A percentile compares a stretch with the other conserved stretches of the same genome.
Evolutionary conservation across 2,888 invertebrate species (phyloP).

Genomic region (Monopis laevigella): DNA sequence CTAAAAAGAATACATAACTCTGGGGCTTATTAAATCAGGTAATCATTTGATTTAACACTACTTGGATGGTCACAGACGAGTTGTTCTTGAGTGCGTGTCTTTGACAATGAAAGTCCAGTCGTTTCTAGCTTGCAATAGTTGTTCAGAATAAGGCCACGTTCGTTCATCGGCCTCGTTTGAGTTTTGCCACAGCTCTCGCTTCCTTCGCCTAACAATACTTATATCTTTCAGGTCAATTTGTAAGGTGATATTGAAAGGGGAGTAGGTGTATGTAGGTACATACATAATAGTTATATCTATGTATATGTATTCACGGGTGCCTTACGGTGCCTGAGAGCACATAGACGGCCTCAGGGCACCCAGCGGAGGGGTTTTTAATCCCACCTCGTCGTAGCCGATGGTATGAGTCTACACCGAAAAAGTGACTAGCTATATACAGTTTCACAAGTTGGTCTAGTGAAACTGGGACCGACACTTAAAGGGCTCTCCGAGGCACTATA

Average conservation of each 20-base stretch:
- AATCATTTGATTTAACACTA: constrained; percentile 4
- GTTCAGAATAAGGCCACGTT: constrained; percentile 56
- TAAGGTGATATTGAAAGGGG: constrained; percentile 4
- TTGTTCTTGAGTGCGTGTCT: constrained; percentile 6
- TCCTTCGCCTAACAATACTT: constrained; percentile 19
- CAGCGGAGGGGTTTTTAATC: no score
- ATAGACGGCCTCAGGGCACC: no score
- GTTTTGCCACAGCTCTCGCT: constrained; percentile 38
- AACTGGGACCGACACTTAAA: no score
- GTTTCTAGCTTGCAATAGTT: constrained; percentile 60
- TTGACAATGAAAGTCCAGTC: constrained; percentile 55
- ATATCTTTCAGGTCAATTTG: constrained; percentile 12
- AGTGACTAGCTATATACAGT: no score
- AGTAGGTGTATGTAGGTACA: constrained; percentile 2
- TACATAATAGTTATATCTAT: no score
- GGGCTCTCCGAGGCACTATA: no score
- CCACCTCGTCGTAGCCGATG: no score
- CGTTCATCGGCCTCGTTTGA: constrained; percentile 60
- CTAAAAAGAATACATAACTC: constrained; percentile 1
- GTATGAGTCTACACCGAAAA: no score
- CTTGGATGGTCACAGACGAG: constrained; percentile 9
- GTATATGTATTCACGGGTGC: no score
- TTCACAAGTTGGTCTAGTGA: no score
- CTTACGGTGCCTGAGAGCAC: no score
- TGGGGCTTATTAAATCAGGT: no score